These are phyloP conservation scores for Onychomys arenicola DNA, from an alignment of 2,797 vertebrate species.

Conservation along the genomic window DNA sequence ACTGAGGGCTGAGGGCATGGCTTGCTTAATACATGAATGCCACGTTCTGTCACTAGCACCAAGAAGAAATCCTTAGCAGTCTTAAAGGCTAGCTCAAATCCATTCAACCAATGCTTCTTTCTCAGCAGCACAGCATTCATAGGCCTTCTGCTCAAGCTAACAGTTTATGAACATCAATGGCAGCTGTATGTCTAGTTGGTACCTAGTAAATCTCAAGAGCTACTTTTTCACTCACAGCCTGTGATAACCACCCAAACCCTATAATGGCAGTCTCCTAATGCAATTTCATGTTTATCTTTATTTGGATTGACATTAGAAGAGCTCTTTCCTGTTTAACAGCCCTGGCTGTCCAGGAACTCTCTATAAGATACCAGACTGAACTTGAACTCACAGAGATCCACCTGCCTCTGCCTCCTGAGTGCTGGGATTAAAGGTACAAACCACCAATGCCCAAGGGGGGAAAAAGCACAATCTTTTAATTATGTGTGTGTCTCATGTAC, in stretches of 20 bases:
- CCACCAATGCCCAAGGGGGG: background rate
- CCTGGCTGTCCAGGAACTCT: background rate
- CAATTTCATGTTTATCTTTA: background rate
- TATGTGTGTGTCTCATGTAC: background rate
- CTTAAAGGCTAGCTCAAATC: conserved; percentile 10
- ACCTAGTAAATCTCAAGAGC: conserved; percentile 21
- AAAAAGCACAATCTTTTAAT: too few relatives aligned
- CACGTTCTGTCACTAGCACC: background rate
- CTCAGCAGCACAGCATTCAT: background rate
- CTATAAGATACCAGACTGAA: background rate
- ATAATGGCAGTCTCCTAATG: background rate
- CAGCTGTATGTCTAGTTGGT: background rate
- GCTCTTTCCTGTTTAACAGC: background rate
- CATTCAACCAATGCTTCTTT: background rate
- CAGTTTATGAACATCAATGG: conserved; percentile 5
- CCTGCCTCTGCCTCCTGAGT: background rate
- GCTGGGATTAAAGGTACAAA: background rate
- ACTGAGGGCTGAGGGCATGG: too few relatives aligned
- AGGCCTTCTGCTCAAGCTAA: conserved; percentile 4
- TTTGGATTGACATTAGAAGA: background rate
- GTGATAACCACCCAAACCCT: background rate
- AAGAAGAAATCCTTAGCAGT: background rate
- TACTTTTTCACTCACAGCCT: background rate
- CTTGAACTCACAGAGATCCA: background rate
- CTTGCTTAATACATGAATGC: background rate